Evolutionary conservation across 2,797 vertebrate genomes (phyloP), one percentile per base, ranked within the genome.

Genomic region (Cyprinodon diabolis): DNA sequence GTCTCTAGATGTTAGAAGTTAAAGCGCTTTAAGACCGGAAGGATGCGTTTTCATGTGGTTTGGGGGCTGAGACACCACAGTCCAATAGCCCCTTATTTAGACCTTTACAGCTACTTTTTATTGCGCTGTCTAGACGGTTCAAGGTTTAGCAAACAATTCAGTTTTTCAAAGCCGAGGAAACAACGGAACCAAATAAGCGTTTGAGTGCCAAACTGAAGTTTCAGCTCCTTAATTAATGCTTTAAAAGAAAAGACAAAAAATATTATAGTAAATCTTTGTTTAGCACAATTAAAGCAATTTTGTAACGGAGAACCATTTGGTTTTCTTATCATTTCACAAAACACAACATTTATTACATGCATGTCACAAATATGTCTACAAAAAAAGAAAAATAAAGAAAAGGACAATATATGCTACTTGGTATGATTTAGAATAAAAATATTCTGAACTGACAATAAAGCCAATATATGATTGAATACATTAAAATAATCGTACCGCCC

Each of bases 81-180:
- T 96, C 95, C 96, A 97, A 98, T 98, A 97, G 96, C 96, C 97
- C 96, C 96, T 95, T 97, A 98, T 99, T 97, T 98, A 97, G 95
- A 95, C 94, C 91, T 98, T 98, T 98, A 97, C 96, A 96, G 95
- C 96, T 95, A 90, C 79, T 94, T 98, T 63, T 99, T 98, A 99
- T 97, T 96, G 94, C 96, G 95, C 96, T 96, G 98, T 98, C 97
- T 99, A 98, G 98, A 99, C 97, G 95, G 97, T 98, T 99, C 97
- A 98, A 99, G 97, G 96, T 99, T 98, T 98, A 96, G 96, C 97
- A 98, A 98, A 98, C 96, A 98, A 95, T 95, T 91, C 93, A 91
- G 90, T 94, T 94, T 95, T 96, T 95, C 86, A 94, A 93, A 95
- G 93, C 93, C 95, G 94, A 95, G 90, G 87, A 87, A 91, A 90